Percentiles rank a stretch among this genome's conserved stretches.
phyloP scores from a whole-genome alignment of 2,113 vertebrate genomes.

The Uria lomvia region DNA sequence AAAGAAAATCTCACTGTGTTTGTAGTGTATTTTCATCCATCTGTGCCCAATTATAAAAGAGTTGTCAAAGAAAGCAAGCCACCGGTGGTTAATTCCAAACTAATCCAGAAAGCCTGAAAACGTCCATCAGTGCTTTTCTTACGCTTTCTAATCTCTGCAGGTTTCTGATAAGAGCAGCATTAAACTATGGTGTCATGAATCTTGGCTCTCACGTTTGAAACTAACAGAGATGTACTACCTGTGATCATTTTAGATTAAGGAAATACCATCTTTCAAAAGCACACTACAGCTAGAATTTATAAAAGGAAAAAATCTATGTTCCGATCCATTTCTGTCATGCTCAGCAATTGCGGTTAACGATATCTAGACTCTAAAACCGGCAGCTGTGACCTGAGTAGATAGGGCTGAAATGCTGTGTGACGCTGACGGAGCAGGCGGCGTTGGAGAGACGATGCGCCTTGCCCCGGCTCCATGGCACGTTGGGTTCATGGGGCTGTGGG shows the following conservation, averaged over 20 bases:
- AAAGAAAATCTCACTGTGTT: slow-evolving; percentile 47
- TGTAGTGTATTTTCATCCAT: slow-evolving; percentile 56
- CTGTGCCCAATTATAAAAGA: slow-evolving; percentile 50
- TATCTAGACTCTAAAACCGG: not conserved
- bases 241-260: slow-evolving; percentile 53
- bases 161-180: slow-evolving; percentile 49
- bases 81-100: slow-evolving; percentile 16
- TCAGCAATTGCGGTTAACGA: not conserved
- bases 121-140: not conserved
- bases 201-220: slow-evolving; percentile 20
- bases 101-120: slow-evolving; percentile 44
- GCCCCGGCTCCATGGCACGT: rapidly evolving
- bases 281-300: not conserved
- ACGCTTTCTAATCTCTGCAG: slow-evolving; percentile 49
- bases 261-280: slow-evolving; percentile 18
- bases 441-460: rapidly evolving
- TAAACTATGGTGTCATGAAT: slow-evolving; percentile 31
- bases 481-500: not conserved
- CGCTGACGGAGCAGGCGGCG: rapidly evolving
- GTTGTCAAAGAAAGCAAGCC: slow-evolving; percentile 42
- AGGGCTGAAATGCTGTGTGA: not conserved
- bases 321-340: not conserved
- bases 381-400: not conserved
- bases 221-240: slow-evolving; percentile 42
- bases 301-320: not conserved